Base-by-base conservation (phyloP, 2,797 vertebrate genomes). In the Propithecus deckenii region DNA sequence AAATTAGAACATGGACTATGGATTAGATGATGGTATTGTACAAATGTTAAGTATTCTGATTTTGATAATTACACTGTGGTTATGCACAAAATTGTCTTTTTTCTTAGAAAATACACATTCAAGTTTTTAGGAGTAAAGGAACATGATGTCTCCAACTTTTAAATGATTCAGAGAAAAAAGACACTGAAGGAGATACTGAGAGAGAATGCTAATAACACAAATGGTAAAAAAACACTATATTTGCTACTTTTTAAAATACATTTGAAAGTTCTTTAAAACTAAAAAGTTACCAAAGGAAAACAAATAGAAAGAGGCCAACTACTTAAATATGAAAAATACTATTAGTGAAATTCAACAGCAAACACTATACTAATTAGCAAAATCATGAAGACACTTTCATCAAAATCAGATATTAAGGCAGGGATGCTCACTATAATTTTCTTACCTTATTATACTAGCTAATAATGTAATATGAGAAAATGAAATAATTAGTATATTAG, bases 251-350 rank as follows among this genome's bases (percentile, higher is more conserved):
- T 63, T 43, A 55, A 55, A 55, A 55, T 38, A 95, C 55, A 52
- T 57, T 10, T 72, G 43, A 91, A 72, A 92, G 89, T 92, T 88
- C 76, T 71, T 69, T 76, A 78, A 95, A 95, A 78, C 57, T 80
- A 80, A 65, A 79, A 74, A 65, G 61, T 14, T 78, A 93, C 20
- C 35, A 79, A 84, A 59, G 46, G 25, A 38, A 55, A 76, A 89
- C 41, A 72, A 84, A 38, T 15, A 35, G 12, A 74, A 41, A 11
- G 35, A 80, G 38, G 17, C 7, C n/a, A 87, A 72, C 52, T 35
- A 65, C 32, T 65, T 59, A 71, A 74, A 93, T 72, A 25, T 38
- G 14, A 87, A 90, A 89, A 86, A 35, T 0, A 91, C 46, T 69
- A 71, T 28, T 43, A 90, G 11, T 79, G 50, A 93, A 93, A 86